phyloP scores from a whole-genome alignment of 2,113 vertebrate genomes.

The Baryphthengus martii region DNA sequence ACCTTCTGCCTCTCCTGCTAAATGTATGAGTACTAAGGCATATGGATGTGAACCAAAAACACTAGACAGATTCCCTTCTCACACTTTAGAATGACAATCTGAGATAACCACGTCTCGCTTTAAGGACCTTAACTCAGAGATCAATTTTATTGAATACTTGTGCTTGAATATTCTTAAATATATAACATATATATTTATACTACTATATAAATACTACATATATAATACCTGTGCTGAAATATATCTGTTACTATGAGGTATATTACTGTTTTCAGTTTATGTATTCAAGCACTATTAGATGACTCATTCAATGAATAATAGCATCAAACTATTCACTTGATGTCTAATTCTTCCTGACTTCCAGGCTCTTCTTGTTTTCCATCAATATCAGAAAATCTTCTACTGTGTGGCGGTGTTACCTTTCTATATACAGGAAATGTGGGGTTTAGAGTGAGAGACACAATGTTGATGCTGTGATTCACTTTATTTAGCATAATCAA shows the following conservation, averaged over 20 bases:
- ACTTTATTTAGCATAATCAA: neutral
- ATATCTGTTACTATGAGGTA: neutral
- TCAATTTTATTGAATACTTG: neutral
- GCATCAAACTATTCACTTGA: neutral
- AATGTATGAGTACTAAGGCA: neutral
- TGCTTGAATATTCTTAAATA: neutral
- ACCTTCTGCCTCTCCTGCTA: neutral
- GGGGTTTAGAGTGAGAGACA: neutral
- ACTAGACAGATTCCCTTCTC: neutral
- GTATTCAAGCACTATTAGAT: neutral
- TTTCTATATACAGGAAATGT: neutral
- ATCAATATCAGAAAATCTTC: neutral
- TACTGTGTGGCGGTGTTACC: neutral
- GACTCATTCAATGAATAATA: neutral
- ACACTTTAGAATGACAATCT: neutral
- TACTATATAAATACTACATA: no score
- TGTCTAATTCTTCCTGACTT: neutral
- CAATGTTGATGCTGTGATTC: neutral
- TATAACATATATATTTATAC: no score
- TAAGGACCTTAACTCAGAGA: neutral
- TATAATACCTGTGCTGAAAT: neutral
- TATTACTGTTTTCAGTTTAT: neutral
- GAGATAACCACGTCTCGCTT: neutral
- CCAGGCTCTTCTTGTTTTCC: neutral
- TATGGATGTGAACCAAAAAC: neutral